phyloP scores from a whole-genome alignment of 2,888 invertebrate species.

The Polymixis lichenea region DNA sequence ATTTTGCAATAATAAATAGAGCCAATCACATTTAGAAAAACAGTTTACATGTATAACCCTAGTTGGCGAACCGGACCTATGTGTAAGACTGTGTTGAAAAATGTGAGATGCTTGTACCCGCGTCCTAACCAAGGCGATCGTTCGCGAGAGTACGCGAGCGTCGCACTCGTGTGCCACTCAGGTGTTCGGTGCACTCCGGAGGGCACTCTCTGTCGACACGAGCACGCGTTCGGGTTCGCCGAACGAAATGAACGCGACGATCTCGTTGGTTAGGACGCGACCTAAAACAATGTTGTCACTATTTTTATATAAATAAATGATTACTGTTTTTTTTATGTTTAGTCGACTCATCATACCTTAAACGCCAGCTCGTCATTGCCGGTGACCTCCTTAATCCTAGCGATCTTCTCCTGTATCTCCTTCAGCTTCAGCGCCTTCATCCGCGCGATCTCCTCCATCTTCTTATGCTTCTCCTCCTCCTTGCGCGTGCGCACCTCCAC shows the following conservation, averaged over 20 bases:
- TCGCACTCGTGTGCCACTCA: neutral
- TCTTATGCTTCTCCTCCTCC: slow-evolving; percentile 94
- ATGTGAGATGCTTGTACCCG: neutral
- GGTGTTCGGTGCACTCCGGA: neutral
- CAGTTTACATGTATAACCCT: neutral
- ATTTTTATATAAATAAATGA: no score
- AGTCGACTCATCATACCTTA: slow-evolving; percentile 29
- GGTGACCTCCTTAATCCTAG: slow-evolving; percentile 96
- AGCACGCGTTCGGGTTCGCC: neutral
- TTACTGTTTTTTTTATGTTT: neutral
- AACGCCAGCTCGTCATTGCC: slow-evolving; percentile 94
- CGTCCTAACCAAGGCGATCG: neutral
- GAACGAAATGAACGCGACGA: neutral
- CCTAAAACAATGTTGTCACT: neutral
- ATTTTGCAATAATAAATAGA: neutral
- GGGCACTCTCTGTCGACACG: neutral
- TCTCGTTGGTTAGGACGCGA: neutral
- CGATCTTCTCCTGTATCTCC: slow-evolving; percentile 97
- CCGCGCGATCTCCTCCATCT: slow-evolving; percentile 96
- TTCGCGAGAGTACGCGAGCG: neutral
- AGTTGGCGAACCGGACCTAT: neutral
- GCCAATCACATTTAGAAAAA: neutral
- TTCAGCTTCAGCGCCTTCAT: slow-evolving; percentile 96
- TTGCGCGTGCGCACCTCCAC: slow-evolving; percentile 94
- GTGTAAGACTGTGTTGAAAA: neutral